Conservation (phyloP, 2,888 invertebrate species). For the Perdita meconis region DNA sequence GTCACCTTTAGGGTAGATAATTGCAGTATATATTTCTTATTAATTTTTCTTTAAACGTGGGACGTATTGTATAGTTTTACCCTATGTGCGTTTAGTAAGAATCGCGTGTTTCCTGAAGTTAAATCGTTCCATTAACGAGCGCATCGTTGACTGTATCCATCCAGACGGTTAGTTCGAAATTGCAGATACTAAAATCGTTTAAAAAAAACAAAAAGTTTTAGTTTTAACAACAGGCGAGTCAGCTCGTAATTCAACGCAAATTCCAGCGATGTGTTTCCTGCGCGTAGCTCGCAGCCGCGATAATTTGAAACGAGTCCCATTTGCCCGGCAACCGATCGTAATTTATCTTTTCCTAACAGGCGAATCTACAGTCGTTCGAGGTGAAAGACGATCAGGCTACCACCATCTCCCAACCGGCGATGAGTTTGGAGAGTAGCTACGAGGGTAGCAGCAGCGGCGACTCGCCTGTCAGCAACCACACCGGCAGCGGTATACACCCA, state of each 20-base stretch:
- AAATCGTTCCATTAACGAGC: conserved; percentile 4
- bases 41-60: too few species aligned
- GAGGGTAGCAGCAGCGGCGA: conserved; percentile 87
- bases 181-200: conserved; percentile 14
- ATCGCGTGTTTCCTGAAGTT: not conserved
- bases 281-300: conserved; percentile 18
- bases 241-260: conserved; percentile 5
- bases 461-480: conserved; percentile 86
- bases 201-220: conserved; percentile 5
- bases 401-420: conserved; percentile 67
- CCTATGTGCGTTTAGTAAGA: too few species aligned
- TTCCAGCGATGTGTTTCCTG: conserved; percentile 8
- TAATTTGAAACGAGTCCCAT: conserved; percentile 29
- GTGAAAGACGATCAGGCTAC: conserved; percentile 63
- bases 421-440: conserved; percentile 84
- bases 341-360: conserved; percentile 70
- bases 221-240: conserved; percentile 29
- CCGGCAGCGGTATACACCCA: conserved; percentile 75
- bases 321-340: conserved; percentile 34
- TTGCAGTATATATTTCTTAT: too few species aligned
- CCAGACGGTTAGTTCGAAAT: conserved; percentile 8
- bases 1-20: not conserved
- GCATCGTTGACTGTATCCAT: not conserved
- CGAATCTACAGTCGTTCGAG: conserved; percentile 68
- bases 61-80: too few species aligned